Base-by-base conservation (phyloP, 30 jellyfish, hydroid and myxozoan genomes). In the Aurelia aurita region DNA sequence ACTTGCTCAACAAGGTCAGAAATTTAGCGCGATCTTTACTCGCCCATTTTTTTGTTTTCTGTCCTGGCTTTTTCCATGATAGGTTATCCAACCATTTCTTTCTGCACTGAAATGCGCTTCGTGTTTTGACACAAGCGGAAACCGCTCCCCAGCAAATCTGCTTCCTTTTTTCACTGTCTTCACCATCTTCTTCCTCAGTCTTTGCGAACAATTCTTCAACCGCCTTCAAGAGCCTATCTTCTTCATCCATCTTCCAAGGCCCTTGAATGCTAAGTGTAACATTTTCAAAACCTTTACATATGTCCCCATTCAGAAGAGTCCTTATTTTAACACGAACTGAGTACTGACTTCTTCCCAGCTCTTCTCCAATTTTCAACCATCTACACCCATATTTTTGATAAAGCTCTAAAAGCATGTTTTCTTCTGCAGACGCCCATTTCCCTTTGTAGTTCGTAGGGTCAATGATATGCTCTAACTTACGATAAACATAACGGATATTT, bases 381-480 rank as follows among this genome's bases (percentile, higher is more conserved):
- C 46, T 19, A 46, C 72, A 54, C 21, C 92, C 92, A 70, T 83
- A 66, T 47, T 58, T 69, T 15, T 34, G 45, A 19, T 58, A 44
- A 69, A 69, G 75, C 11, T 39, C 47, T 3, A 83, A 21, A 19
- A 83, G 54, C 0, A 2, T 45, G 10, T 70, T 55, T 31, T 54
- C 78, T 68, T 83, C 92, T 23, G 26, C 69, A 16, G 0, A 1
- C 13, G 85, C 1, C 80, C 83, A 83, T 23, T 69, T 58, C 3
- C 92, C 92, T 70, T 83, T 83, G 72, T 47, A 54, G 72, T 70
- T 65, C 53, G 19, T 29, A 12, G 86, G 86, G 60, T 83, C 74
- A 20, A 35, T 31, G 14, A 46, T 15, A 58, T 45, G 43, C 49
- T 23, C 58, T 25, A 70, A 35, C 32, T 83, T 83, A 18, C 19